Evolutionary conservation across 2,888 invertebrate species (phyloP), one percentile per base, ranked within the genome.

Genomic region (Arctia plantaginis): DNA sequence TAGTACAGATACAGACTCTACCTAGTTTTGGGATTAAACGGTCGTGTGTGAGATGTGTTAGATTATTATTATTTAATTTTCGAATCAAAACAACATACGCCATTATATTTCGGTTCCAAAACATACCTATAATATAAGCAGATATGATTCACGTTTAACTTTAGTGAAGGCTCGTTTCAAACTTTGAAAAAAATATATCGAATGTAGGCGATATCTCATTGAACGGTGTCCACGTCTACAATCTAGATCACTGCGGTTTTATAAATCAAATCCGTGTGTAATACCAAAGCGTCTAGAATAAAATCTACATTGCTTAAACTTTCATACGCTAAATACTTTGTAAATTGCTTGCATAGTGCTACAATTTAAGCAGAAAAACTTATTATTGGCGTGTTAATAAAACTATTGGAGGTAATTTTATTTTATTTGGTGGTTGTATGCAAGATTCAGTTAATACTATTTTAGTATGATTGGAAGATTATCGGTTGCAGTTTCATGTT

Each of bases 151-250:
- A 8, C 44, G 68, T 27, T 68, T 59, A 68, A 44, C 15, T 44
- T 35, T 64, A 78, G 69, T 8, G 71, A 68, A 59, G 71, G 81
- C 80, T 73, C 33, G 64, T 73, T 72, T 47, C 0, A 51, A 30
- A 30, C 33, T 4, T 47, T 4, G 23, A 51, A 68, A 12, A 68
- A 51, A 33, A 10, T 12, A 20, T 66, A 47, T 44, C 27, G 27
- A n/a, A 44, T 66, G 7, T 18, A 64, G 27, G 13, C 23, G 23
- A 65, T 35, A 10, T 65, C 35, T 35, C 35, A 66, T 41, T n/a
- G n/a, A 30, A 62, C 30, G 7, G 13, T 13, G 3, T 7, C 12
- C 27, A 13, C 18, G 30, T 55, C 12, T n/a, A 62, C 30, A 62
- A 62, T 62, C 62, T 62, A 62, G 62, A 62, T 30, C 30, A 62